A percentile compares a stretch with the other conserved stretches of the same genome.
These are phyloP conservation scores for Melanotaenia trifasciata DNA, from an alignment of 2,797 vertebrate genomes.

Conservation along the genomic window DNA sequence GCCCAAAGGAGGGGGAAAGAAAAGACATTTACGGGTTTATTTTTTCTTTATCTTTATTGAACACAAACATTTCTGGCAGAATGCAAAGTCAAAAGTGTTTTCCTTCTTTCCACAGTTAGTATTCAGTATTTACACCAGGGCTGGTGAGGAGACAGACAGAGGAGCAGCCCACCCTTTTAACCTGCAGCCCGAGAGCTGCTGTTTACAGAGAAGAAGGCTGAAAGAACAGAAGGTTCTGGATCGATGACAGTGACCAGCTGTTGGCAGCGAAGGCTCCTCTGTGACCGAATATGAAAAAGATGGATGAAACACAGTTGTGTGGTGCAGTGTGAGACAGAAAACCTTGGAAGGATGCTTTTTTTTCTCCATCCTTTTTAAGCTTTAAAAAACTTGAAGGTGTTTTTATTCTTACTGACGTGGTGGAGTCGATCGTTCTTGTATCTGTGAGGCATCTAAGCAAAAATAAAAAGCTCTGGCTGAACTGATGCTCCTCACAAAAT, in stretches of 20 bases:
- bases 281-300: slow-evolving; percentile 28
- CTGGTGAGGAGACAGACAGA: slow-evolving; percentile 49
- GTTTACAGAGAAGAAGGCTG: slow-evolving; percentile 12
- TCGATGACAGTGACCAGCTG: slow-evolving; percentile 21
- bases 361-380: slow-evolving; percentile 12
- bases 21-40: slow-evolving; percentile 6
- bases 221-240: slow-evolving; percentile 14
- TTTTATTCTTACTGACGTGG: slow-evolving; percentile 25
- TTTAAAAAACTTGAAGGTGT: slow-evolving; percentile 26
- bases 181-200: slow-evolving; percentile 78
- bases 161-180: slow-evolving; percentile 79
- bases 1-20: neutral
- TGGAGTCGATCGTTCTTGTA: slow-evolving; percentile 20
- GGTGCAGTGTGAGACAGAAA: slow-evolving; percentile 32
- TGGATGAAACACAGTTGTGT: slow-evolving; percentile 13
- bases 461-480: too few relatives aligned
- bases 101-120: slow-evolving; percentile 83
- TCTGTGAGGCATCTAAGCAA: slow-evolving; percentile 40
- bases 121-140: slow-evolving; percentile 95
- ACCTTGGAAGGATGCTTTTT: slow-evolving; percentile 8
- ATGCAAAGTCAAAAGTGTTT: slow-evolving; percentile 91
- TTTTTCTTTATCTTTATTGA: slow-evolving; percentile 89
- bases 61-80: slow-evolving; percentile 94
- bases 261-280: slow-evolving; percentile 69
- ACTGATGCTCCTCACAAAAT: too few relatives aligned